These are phyloP conservation scores for Ennomos fuscantarius DNA, from an alignment of 2,888 invertebrate species.

Conservation along the genomic window DNA sequence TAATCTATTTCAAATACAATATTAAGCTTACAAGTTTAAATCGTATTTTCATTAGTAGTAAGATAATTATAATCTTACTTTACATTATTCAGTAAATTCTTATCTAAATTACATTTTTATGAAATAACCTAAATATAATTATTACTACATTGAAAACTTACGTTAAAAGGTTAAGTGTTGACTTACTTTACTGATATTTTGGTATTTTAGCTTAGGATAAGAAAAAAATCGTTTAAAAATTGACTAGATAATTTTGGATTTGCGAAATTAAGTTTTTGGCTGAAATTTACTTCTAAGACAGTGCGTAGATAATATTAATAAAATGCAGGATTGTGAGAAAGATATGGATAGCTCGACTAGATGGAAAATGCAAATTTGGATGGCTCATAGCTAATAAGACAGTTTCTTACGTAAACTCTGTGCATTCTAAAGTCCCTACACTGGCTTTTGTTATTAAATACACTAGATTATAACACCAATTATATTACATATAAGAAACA, in stretches of 20 bases:
- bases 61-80: conserved; percentile 8
- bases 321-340: conserved; percentile 30
- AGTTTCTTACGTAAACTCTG: conserved; percentile 31
- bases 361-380: conserved; percentile 56
- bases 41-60: conserved; percentile 28
- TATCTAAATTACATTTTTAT: conserved; percentile 2
- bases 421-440: conserved; percentile 22
- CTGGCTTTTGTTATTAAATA: conserved; percentile 31
- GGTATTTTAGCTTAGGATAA: conserved; percentile 74
- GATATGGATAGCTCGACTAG: conserved; percentile 55
- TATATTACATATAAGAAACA: conserved; percentile 38
- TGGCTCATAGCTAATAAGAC: conserved; percentile 36
- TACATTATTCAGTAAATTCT: conserved; percentile 9
- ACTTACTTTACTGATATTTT: conserved; percentile 60
- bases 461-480: conserved; percentile 14
- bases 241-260: conserved; percentile 84
- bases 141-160: conserved; percentile 28
- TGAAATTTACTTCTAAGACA: conserved; percentile 59
- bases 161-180: conserved; percentile 39
- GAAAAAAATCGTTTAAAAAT: conserved; percentile 61
- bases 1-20: too few relatives aligned
- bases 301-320: conserved; percentile 40
- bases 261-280: conserved; percentile 64
- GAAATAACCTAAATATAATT: background rate
- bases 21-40: background rate